phyloP scores from a whole-genome alignment of 2,888 invertebrate species.

The Sinopyrophorus schimmeli region DNA sequence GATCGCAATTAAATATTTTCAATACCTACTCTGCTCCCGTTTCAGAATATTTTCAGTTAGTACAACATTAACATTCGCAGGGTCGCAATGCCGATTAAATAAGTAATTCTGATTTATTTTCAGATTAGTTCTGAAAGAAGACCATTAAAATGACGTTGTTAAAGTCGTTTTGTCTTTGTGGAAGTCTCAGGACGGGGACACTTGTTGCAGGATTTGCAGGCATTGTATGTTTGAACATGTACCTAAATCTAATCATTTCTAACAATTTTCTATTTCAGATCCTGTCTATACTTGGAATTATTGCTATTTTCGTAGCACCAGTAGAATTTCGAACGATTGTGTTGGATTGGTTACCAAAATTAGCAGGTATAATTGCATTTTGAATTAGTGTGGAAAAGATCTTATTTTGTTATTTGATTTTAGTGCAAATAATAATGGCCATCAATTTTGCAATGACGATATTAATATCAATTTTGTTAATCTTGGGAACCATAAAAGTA shows the following conservation, averaged over 20 bases:
- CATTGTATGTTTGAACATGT: slow-evolving; percentile 67
- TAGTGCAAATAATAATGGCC: slow-evolving; percentile 76
- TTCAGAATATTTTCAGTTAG: too few species aligned
- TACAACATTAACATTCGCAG: too few species aligned
- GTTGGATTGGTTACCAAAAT: slow-evolving; percentile 70
- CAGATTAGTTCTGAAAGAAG: too few species aligned
- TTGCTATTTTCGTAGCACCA: slow-evolving; percentile 67
- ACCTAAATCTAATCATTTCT: slow-evolving; percentile 6
- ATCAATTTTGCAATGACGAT: slow-evolving; percentile 83
- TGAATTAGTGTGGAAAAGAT: not conserved
- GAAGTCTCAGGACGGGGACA: slow-evolving; percentile 73
- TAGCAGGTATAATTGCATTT: slow-evolving; percentile 57
- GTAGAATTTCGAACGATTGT: slow-evolving; percentile 78
- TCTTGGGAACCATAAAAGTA: slow-evolving; percentile 77
- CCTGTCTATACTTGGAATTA: slow-evolving; percentile 71
- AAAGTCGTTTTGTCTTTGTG: slow-evolving; percentile 71
- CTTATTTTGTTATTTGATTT: too few species aligned
- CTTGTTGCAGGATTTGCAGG: slow-evolving; percentile 72
- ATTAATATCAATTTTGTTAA: slow-evolving; percentile 74
- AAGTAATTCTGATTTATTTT: too few species aligned
- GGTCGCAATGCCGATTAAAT: too few species aligned
- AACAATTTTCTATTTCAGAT: slow-evolving; percentile 51
- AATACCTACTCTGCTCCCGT: too few species aligned
- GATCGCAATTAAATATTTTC: too few species aligned
- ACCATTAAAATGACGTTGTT: slow-evolving; percentile 59